Evolutionary conservation across 2,888 invertebrate genomes (phyloP).

Genomic region (Ophraella communa): DNA sequence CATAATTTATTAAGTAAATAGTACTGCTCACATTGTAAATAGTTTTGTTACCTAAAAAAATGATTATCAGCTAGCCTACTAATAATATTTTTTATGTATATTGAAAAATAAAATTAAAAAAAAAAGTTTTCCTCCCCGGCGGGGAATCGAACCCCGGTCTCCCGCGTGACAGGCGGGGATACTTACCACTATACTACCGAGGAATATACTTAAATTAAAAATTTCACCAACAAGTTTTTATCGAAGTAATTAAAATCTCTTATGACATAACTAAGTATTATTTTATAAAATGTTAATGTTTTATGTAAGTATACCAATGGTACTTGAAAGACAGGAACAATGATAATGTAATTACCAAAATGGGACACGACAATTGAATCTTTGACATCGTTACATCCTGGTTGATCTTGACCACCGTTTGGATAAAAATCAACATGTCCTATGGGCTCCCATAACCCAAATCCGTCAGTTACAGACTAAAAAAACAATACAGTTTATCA

Average conservation of each 20-base stretch:
- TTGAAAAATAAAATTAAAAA: neutral
- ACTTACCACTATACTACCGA: constrained; percentile 49
- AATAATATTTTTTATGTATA: neutral
- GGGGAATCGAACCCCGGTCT: constrained; percentile 45
- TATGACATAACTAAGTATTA: no score
- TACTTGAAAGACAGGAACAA: neutral
- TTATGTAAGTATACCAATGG: no score
- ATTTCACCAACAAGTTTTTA: no score
- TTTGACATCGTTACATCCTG: constrained; percentile 65
- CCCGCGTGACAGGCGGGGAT: constrained; percentile 49
- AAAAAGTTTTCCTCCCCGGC: constrained; percentile 36
- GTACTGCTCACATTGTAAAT: no score
- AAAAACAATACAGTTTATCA: neutral
- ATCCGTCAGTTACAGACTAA: constrained; percentile 65
- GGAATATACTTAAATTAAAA: constrained; percentile 20
- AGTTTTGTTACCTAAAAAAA: no score
- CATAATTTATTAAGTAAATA: no score
- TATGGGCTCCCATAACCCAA: constrained; percentile 66
- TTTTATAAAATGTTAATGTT: no score
- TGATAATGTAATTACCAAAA: constrained; percentile 58
- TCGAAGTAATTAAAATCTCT: no score
- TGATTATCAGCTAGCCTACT: no score
- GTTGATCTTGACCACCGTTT: constrained; percentile 68
- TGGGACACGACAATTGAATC: constrained; percentile 66
- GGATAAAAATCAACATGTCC: constrained; percentile 69